phyloP scores from a whole-genome alignment of 1,140 invertebrate genomes.

The Lepidurus apus region DNA sequence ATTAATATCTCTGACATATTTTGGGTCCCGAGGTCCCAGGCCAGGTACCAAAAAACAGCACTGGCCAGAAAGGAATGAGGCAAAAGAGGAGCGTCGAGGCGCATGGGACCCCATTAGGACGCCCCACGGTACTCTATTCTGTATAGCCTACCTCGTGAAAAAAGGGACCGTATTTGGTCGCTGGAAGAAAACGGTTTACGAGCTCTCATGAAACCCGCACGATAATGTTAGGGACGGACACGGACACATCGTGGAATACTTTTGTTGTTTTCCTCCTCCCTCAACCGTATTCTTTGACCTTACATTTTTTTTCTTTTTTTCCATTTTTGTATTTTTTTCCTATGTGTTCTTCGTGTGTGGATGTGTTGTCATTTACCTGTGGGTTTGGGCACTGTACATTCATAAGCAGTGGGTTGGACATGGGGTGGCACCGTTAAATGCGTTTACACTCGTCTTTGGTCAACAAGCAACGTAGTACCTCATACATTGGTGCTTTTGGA shows the following conservation, averaged over 20 bases:
- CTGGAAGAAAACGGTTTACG: neutral
- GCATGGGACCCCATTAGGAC: neutral
- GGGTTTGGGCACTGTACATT: too few species aligned
- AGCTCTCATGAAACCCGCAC: conserved; percentile 13
- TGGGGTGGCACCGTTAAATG: too few species aligned
- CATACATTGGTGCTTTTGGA: too few species aligned
- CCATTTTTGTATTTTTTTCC: neutral
- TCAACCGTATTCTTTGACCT: neutral
- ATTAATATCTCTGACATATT: neutral
- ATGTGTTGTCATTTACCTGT: too few species aligned
- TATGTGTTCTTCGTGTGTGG: too few species aligned
- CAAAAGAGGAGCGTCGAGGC: neutral
- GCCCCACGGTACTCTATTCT: neutral
- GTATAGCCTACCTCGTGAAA: neutral
- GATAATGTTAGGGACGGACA: conserved; percentile 14
- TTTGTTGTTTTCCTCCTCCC: neutral
- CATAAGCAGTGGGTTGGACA: too few species aligned
- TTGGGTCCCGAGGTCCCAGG: neutral
- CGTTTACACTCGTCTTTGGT: too few species aligned
- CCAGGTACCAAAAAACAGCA: neutral
- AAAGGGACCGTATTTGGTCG: neutral
- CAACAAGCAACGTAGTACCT: too few species aligned
- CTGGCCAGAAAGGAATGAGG: neutral
- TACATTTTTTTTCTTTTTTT: neutral
- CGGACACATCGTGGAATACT: conserved; percentile 7